Conservation (phyloP, 2,888 invertebrate genomes). For the Sicus ferrugineus region DNA sequence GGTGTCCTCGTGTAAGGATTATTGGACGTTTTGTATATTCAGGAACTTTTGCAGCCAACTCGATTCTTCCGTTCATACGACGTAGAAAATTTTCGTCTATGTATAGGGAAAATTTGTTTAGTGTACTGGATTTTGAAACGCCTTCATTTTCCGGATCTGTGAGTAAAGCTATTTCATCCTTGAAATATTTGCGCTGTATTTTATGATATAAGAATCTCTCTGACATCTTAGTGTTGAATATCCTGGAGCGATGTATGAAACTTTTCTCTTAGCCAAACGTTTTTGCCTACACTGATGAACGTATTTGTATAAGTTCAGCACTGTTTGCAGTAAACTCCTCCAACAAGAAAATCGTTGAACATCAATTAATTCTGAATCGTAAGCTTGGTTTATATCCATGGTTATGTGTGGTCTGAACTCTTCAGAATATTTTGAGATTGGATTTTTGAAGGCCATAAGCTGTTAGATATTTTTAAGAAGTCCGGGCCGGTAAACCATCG, state of each 20-base stretch:
- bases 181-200: neutral
- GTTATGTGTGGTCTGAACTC: conserved; percentile 2
- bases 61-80: conserved; percentile 21
- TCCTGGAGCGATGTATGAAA: neutral
- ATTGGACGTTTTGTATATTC: conserved; percentile 17
- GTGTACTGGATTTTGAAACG: conserved; percentile 24
- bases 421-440: neutral
- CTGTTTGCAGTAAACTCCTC: neutral
- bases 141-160: neutral
- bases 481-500: conserved; percentile 37
- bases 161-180: neutral
- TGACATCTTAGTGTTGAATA: neutral
- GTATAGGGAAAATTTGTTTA: conserved; percentile 29
- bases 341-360: neutral
- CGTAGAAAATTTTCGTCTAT: conserved; percentile 10
- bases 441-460: conserved; percentile 22
- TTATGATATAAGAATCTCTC: neutral
- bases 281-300: neutral
- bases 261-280: too few relatives aligned
- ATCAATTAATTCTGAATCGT: neutral
- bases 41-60: neutral
- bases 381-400: neutral
- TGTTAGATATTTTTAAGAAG: conserved; percentile 30
- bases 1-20: conserved; percentile 9
- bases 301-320: neutral